Percentiles rank a stretch among this genome's conserved stretches.
phyloP scores from a whole-genome alignment of 1,140 invertebrate species.

The Parapsyche elsis region DNA sequence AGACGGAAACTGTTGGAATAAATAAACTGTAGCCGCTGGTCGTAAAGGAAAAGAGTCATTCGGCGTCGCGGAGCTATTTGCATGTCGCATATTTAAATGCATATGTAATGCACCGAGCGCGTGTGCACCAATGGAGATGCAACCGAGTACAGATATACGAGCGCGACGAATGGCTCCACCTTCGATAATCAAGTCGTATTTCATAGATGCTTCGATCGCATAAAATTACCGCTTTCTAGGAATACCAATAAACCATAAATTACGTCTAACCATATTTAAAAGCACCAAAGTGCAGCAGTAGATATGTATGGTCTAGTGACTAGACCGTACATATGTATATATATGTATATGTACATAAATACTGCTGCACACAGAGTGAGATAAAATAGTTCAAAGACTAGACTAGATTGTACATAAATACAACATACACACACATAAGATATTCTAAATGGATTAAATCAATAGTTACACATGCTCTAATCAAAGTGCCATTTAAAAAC shows the following conservation, averaged over 20 bases:
- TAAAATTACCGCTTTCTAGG: conserved; percentile 19
- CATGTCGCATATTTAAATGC: conserved; percentile 26
- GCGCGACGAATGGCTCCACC: not conserved
- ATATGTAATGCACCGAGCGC: conserved; percentile 1
- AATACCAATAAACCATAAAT: conserved; percentile 4
- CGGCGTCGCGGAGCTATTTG: conserved; percentile 18
- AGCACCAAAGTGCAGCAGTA: no score
- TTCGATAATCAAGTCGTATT: conserved; percentile 25
- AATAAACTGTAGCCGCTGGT: conserved; percentile 30
- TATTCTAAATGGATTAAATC: no score
- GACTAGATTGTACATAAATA: no score
- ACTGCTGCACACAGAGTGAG: not conserved
- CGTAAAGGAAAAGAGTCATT: conserved; percentile 34
- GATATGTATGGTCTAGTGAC: not conserved
- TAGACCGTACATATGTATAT: not conserved
- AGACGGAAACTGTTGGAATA: conserved; percentile 24
- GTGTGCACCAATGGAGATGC: not conserved
- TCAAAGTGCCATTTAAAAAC: no score
- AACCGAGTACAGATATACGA: not conserved
- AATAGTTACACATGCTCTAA: no score
- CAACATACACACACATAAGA: no score
- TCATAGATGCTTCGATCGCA: conserved; percentile 16
- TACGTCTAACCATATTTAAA: not conserved
- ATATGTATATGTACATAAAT: not conserved
- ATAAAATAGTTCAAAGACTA: no score